These are phyloP conservation scores for Strigamia maritima DNA, from an alignment of 2,888 invertebrate genomes.

Conservation along the genomic window DNA sequence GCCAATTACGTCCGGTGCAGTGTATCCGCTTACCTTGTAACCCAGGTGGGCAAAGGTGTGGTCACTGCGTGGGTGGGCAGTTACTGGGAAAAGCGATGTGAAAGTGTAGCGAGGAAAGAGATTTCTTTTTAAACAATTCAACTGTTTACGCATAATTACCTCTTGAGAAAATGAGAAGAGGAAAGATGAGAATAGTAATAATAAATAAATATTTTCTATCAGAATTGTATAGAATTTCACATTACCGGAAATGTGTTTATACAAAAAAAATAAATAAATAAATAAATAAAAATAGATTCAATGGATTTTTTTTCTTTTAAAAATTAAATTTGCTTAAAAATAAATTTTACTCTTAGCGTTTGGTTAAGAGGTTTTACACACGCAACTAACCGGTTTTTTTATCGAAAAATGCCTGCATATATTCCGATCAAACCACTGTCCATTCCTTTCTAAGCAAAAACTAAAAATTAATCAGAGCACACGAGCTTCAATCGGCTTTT, in stretches of 20 bases:
- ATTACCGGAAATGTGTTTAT: background rate
- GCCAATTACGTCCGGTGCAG: constrained; percentile 22
- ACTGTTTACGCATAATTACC: background rate
- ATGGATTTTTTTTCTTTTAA: background rate
- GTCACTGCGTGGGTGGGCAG: constrained; percentile 30
- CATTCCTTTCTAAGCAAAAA: too few relatives aligned
- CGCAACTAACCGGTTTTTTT: too few relatives aligned
- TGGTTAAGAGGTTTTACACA: too few relatives aligned
- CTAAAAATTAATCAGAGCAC: too few relatives aligned
- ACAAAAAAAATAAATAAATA: background rate
- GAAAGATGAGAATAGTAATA: background rate
- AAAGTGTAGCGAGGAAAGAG: background rate
- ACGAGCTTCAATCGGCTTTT: too few relatives aligned
- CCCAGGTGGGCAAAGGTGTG: constrained; percentile 32
- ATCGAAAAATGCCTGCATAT: too few relatives aligned
- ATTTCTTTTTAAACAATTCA: background rate
- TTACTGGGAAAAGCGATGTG: constrained; percentile 13
- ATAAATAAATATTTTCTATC: background rate
- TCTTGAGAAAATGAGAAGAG: background rate
- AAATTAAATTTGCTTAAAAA: too few relatives aligned
- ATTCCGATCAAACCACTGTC: too few relatives aligned
- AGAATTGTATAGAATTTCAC: background rate
- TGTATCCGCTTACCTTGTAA: background rate
- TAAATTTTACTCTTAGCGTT: too few relatives aligned
- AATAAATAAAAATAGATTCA: background rate